phyloP scores from a whole-genome alignment of 2,113 vertebrate species.

The Donacobius atricapilla region DNA sequence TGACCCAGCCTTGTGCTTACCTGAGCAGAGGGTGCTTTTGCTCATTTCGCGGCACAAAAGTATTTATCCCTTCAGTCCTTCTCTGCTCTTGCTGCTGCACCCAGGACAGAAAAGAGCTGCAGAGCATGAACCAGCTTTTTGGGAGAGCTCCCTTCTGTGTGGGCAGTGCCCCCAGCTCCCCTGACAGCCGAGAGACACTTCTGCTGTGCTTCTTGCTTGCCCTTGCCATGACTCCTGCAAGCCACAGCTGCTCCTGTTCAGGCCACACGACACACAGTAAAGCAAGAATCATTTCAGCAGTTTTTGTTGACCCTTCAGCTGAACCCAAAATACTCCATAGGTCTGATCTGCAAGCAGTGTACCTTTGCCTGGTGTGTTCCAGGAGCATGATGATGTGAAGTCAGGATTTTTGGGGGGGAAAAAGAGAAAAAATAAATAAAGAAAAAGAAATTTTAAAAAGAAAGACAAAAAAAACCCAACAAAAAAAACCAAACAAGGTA shows the following conservation, averaged over 20 bases:
- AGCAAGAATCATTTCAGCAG: neutral
- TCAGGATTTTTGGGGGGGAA: accelerated
- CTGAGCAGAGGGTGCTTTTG: neutral
- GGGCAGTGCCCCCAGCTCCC: neutral
- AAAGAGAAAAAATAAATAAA: accelerated
- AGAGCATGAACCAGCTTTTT: neutral
- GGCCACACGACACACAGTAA: accelerated
- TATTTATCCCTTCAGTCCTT: neutral
- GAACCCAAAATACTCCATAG: neutral
- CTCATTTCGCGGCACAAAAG: neutral
- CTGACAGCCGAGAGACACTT: neutral
- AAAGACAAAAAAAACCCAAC: too few species aligned
- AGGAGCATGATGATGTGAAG: neutral
- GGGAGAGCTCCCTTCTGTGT: neutral
- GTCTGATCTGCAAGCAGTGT: neutral
- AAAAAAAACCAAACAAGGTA: neutral
- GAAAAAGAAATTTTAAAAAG: accelerated
- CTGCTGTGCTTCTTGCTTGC: neutral
- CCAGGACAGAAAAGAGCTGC: neutral
- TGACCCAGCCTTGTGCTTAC: neutral
- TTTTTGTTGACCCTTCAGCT: neutral
- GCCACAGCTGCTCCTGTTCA: neutral
- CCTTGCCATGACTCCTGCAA: neutral
- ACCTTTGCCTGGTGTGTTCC: neutral
- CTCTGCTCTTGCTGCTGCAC: neutral